A percentile compares a stretch with the other conserved stretches of the same genome.
Evolutionary conservation across 2,888 invertebrate species (phyloP).

Genomic region (Drosophila vallismaia): DNA sequence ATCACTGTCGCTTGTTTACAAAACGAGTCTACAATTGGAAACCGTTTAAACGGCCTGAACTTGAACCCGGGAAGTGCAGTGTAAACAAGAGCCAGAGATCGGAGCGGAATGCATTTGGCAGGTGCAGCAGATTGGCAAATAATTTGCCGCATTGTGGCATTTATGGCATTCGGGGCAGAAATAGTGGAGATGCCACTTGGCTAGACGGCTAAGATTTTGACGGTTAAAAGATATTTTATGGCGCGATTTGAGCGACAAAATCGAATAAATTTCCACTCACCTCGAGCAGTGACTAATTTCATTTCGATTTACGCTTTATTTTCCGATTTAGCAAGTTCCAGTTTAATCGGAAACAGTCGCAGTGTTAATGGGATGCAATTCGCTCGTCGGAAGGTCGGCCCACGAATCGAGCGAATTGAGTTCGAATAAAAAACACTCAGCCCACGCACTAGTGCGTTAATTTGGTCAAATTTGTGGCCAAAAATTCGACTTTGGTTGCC

Average conservation of each 20-base stretch:
- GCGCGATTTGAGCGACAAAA: neutral
- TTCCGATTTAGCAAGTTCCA: constrained; percentile 8
- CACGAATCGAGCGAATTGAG: constrained; percentile 12
- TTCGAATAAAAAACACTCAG: constrained; percentile 11
- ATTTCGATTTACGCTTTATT: constrained; percentile 5
- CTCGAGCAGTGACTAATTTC: constrained; percentile 14
- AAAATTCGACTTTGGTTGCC: constrained; percentile 38
- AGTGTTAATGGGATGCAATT: constrained; percentile 62
- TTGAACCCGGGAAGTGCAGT: constrained; percentile 38
- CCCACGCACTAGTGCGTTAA: constrained; percentile 30
- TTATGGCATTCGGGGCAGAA: constrained; percentile 55
- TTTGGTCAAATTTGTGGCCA: constrained; percentile 10
- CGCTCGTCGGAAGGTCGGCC: constrained; percentile 30
- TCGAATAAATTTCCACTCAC: constrained; percentile 15
- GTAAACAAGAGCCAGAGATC: constrained; percentile 18
- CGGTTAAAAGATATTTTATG: constrained; percentile 20
- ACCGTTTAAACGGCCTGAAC: constrained; percentile 13
- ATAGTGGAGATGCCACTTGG: constrained; percentile 45
- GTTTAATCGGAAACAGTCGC: constrained; percentile 59
- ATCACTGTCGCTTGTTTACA: constrained; percentile 11
- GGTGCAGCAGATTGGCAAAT: constrained; percentile 72
- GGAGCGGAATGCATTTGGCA: constrained; percentile 54
- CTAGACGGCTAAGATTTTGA: too few species aligned
- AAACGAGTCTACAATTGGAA: neutral
- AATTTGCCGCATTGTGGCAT: constrained; percentile 60